Percentiles rank a stretch among this genome's conserved stretches.
These are phyloP conservation scores for Bothrops jararaca DNA, from an alignment of 2,113 vertebrate genomes.

Conservation along the genomic window DNA sequence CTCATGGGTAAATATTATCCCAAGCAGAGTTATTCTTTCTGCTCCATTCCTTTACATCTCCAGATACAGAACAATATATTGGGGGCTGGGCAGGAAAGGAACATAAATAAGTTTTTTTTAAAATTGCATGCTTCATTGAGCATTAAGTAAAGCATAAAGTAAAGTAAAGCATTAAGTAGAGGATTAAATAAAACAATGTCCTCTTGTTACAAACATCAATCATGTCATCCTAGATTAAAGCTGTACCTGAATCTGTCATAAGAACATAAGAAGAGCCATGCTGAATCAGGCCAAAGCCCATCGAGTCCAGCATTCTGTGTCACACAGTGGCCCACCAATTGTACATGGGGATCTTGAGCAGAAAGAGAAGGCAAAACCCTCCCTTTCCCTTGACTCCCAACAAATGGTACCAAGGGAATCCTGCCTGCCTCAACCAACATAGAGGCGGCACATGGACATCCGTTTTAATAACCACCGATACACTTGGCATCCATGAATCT, in stretches of 20 bases:
- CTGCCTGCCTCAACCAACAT: too few species aligned
- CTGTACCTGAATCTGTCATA: neutral
- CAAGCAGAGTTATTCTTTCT: neutral
- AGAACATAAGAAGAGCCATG: too few species aligned
- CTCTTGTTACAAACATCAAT: neutral
- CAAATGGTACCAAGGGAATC: too few species aligned
- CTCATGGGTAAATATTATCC: neutral
- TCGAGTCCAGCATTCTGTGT: too few species aligned
- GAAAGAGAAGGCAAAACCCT: too few species aligned
- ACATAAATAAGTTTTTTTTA: neutral
- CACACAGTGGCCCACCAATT: too few species aligned
- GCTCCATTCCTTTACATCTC: neutral
- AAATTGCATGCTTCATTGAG: neutral
- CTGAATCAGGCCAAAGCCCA: too few species aligned
- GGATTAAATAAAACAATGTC: neutral
- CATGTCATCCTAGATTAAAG: neutral
- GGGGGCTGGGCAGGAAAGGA: neutral
- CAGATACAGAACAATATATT: neutral
- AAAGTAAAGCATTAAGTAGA: neutral
- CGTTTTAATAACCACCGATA: too few species aligned
- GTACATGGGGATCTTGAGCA: too few species aligned
- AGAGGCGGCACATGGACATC: too few species aligned
- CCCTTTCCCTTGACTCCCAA: too few species aligned
- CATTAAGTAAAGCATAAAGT: neutral
- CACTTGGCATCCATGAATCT: too few species aligned